These are phyloP conservation scores for Anomalospiza imberbis DNA, from an alignment of 2,797 vertebrate species.

Conservation along the genomic window DNA sequence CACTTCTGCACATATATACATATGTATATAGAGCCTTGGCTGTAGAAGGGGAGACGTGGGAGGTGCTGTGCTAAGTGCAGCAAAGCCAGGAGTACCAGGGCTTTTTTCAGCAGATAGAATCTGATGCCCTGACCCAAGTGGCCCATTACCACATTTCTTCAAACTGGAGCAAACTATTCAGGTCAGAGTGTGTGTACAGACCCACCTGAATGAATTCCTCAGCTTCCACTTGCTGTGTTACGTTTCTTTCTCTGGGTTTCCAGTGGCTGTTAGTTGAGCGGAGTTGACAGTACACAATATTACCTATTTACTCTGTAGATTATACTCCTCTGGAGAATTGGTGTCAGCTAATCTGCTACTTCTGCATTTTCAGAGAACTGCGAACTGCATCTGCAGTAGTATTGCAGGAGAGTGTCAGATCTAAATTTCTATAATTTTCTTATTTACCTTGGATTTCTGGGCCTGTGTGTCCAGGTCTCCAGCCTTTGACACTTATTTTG, in stretches of 20 bases:
- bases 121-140: neutral
- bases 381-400: neutral
- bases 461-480: neutral
- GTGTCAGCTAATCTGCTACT: neutral
- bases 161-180: neutral
- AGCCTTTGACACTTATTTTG: neutral
- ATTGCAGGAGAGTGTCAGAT: neutral
- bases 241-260: neutral
- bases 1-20: accelerated
- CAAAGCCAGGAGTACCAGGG: neutral
- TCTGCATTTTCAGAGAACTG: neutral
- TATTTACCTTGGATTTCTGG: neutral
- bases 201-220: neutral
- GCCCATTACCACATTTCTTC: neutral
- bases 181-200: neutral
- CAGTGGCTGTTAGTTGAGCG: neutral
- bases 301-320: constrained; percentile 16
- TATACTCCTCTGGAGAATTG: neutral
- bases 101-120: neutral
- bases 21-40: neutral
- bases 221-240: neutral
- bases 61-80: neutral
- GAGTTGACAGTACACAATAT: neutral
- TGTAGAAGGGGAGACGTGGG: neutral
- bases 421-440: neutral